Evolutionary conservation across 1,140 invertebrate genomes (phyloP).

Genomic region (Macrobrachium rosenbergii): DNA sequence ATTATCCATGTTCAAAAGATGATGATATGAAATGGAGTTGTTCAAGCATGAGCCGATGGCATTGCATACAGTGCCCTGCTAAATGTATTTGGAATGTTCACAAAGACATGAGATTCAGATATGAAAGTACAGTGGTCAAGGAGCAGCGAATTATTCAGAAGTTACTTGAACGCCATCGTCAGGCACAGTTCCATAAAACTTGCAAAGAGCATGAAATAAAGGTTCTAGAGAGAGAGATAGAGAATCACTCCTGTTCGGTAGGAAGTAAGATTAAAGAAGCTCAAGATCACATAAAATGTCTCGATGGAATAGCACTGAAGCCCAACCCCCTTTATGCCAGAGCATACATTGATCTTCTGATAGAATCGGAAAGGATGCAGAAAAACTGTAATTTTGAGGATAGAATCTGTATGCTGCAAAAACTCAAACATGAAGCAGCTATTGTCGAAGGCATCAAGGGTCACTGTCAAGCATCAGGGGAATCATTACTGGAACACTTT

Average conservation of each 20-base stretch:
- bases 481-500: slow-evolving; percentile 33
- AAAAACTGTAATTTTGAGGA: slow-evolving; percentile 12
- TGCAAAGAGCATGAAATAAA: slow-evolving; percentile 33
- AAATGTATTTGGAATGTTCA: slow-evolving; percentile 29
- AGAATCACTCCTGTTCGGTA: not conserved
- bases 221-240: slow-evolving; percentile 21
- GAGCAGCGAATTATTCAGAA: slow-evolving; percentile 29
- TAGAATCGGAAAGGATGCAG: slow-evolving; percentile 46
- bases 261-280: slow-evolving; percentile 20
- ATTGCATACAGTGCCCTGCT: slow-evolving; percentile 9
- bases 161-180: slow-evolving; percentile 20
- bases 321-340: slow-evolving; percentile 40
- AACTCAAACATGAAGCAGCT: slow-evolving; percentile 9
- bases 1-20: slow-evolving; percentile 43
- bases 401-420: slow-evolving; percentile 15
- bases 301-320: slow-evolving; percentile 39
- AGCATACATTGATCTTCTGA: slow-evolving; percentile 48
- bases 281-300: slow-evolving; percentile 7
- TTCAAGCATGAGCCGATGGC: not conserved
- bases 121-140: slow-evolving; percentile 3
- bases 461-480: slow-evolving; percentile 10
- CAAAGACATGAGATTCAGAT: slow-evolving; percentile 35
- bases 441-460: slow-evolving; percentile 31
- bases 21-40: slow-evolving; percentile 26
- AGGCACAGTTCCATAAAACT: slow-evolving; percentile 19